Base-by-base conservation (phyloP, 2,113 vertebrate genomes). In the Carassius carassius region DNA sequence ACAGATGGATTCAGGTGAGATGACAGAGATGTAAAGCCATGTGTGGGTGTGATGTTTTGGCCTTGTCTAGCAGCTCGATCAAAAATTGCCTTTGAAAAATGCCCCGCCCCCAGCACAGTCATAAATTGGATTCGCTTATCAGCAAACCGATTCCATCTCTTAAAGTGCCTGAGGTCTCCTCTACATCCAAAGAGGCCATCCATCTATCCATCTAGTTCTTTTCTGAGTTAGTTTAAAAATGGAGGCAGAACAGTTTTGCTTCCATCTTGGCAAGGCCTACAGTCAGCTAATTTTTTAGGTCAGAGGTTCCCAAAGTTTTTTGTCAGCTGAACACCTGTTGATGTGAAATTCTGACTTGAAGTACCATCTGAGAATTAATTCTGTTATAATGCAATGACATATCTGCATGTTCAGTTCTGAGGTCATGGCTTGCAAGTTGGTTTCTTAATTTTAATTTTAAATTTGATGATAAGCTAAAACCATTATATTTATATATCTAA, bases 31-130 rank as follows among this genome's bases (percentile, higher is more conserved):
- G 54, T 78, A 78, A 82, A 82, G 25, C 56, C 73, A 78, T 10
- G 63, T 78, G 54, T 78, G 63, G 76, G 70, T 86, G 78, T 67
- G 70, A 67, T 74, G 49, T 41, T 35, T 82, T 82, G 81, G 21
- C 67, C 67, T 72, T 13, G 0, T 29, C 29, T 82, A 11, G 11
- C 51, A 29, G 72, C 29, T 56, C 10, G 72, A 85, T 62, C 35
- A 54, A 63, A 62, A 78, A 81, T 72, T 25, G 60, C 35, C 65
- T 87, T 44, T 67, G 86, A 85, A 63, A 82, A 85, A 85, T 56
- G 74, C 65, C 54, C 19, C 51, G 17, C 63, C 84, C 35, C 37
- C 14, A 87, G 83, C 25, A 73, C n/a, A 23, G 70, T 58, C 32
- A 49, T 35, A 69, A 56, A 77, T 76, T 76, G 72, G 44, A 63